Evolutionary conservation across 2,113 vertebrate genomes (phyloP).

Genomic region (Dasypus novemcinctus): DNA sequence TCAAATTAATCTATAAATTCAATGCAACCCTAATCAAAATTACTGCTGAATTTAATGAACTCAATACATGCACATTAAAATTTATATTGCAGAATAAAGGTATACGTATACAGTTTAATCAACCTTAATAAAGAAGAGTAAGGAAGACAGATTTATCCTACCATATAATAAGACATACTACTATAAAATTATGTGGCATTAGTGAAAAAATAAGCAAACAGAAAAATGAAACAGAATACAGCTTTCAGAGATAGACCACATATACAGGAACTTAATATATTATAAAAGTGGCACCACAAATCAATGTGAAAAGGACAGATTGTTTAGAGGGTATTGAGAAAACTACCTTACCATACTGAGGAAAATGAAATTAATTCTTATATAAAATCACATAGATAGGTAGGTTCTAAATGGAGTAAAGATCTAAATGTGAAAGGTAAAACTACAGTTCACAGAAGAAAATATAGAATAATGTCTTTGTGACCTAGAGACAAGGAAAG

Average conservation of each 20-base stretch:
- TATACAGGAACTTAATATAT: not conserved
- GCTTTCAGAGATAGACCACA: not conserved
- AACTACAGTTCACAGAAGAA: not conserved
- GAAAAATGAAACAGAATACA: not conserved
- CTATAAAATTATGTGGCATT: not conserved
- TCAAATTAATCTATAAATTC: constrained; percentile 32
- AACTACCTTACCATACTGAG: not conserved
- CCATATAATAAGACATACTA: not conserved
- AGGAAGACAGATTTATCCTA: not conserved
- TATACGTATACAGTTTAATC: not conserved
- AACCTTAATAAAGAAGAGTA: constrained; percentile 21
- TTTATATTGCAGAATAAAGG: constrained; percentile 23
- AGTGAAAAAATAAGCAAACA: not conserved
- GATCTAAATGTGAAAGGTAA: not conserved
- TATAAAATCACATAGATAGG: not conserved
- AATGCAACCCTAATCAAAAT: constrained; percentile 33
- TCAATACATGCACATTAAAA: constrained; percentile 37
- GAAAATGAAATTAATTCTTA: constrained; percentile 14
- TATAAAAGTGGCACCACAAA: not conserved
- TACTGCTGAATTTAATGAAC: constrained; percentile 48
- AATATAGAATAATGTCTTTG: not conserved
- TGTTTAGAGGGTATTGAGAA: not conserved
- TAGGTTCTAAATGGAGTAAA: constrained; percentile 15
- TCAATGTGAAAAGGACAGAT: not conserved
- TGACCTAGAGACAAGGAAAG: not conserved